phyloP scores from a whole-genome alignment of 2,888 invertebrate genomes.

The Papilio demoleus region DNA sequence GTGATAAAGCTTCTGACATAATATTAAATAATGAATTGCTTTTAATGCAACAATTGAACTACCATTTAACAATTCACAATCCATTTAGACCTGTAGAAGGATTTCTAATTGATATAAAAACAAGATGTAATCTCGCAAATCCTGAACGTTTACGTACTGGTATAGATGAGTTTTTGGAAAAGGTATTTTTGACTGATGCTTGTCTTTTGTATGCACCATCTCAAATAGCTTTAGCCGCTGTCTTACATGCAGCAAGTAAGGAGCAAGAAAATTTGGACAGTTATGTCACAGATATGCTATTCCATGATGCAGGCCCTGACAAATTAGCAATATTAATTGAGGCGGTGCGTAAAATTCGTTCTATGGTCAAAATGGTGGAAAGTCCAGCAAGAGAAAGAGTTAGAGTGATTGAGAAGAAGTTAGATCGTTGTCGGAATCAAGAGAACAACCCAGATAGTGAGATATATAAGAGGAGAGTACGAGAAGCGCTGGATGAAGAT shows the following conservation, averaged over 20 bases:
- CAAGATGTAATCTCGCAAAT: constrained; percentile 90
- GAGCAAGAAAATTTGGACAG: constrained; percentile 95
- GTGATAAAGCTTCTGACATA: constrained; percentile 95
- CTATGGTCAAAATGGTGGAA: constrained; percentile 93
- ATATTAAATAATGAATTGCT: constrained; percentile 97
- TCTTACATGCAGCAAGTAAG: constrained; percentile 94
- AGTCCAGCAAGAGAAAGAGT: constrained; percentile 87
- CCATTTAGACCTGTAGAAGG: constrained; percentile 98
- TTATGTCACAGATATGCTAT: constrained; percentile 95
- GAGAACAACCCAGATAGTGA: constrained; percentile 95
- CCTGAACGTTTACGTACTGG: constrained; percentile 92
- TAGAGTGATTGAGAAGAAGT: constrained; percentile 91
- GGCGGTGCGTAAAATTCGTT: constrained; percentile 95
- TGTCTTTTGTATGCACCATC: constrained; percentile 97
- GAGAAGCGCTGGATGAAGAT: constrained; percentile 91
- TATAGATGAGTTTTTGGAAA: constrained; percentile 95
- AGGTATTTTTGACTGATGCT: constrained; percentile 94
- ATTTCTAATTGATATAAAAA: constrained; percentile 97
- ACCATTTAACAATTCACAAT: constrained; percentile 97
- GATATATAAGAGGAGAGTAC: constrained; percentile 92
- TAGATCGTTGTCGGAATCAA: constrained; percentile 96
- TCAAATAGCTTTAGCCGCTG: constrained; percentile 96
- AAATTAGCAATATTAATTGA: constrained; percentile 92
- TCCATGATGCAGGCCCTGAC: constrained; percentile 88
- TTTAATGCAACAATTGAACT: constrained; percentile 97